phyloP scores from a whole-genome alignment of 2,113 vertebrate genomes.

The Loxodonta africana region DNA sequence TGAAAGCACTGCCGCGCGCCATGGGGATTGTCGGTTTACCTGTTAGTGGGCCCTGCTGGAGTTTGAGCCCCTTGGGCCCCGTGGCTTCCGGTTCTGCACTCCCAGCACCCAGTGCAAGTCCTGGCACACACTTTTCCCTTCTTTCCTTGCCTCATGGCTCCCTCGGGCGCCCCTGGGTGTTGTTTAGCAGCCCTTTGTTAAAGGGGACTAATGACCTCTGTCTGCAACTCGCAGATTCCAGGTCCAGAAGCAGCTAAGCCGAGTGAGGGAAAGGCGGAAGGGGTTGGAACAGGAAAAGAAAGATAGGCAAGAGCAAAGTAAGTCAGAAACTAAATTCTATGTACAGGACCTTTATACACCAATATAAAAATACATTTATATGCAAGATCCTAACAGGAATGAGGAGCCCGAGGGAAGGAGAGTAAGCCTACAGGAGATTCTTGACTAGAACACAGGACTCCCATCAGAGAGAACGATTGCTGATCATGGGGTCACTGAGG shows the following conservation, averaged over 20 bases:
- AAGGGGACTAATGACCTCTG: background rate
- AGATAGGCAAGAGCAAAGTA: background rate
- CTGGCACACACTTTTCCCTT: background rate
- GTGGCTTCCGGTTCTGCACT: rapidly evolving
- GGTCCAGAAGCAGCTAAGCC: background rate
- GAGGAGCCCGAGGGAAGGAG: background rate
- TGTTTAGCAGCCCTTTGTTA: background rate
- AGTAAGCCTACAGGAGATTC: background rate
- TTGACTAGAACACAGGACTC: background rate
- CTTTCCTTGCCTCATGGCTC: background rate
- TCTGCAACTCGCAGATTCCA: background rate
- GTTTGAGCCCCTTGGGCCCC: background rate
- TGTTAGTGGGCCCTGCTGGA: background rate
- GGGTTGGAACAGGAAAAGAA: background rate
- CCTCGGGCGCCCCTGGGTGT: background rate
- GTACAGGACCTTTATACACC: background rate
- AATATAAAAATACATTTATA: background rate
- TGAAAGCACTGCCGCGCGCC: background rate
- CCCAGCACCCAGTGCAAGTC: background rate
- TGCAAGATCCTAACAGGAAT: background rate
- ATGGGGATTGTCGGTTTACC: background rate
- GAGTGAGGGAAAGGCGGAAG: background rate
- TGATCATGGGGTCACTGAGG: background rate
- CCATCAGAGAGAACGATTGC: background rate
- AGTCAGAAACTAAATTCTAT: background rate